Base-by-base conservation (phyloP, 2,797 vertebrate genomes). In the Saxicola maurus region DNA sequence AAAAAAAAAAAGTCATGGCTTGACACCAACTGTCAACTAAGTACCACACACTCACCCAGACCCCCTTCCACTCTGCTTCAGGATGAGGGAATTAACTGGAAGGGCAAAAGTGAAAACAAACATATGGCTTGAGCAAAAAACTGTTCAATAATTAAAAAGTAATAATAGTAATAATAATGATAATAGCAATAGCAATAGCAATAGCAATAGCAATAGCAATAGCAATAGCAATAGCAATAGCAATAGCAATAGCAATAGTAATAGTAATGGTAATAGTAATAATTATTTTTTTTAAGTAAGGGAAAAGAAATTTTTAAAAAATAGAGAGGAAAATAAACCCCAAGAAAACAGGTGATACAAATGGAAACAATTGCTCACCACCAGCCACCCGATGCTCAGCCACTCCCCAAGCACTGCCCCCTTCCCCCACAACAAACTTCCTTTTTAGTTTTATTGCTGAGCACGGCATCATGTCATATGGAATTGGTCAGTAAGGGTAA, bases 371-470 rank as follows among this genome's bases (percentile, higher is more conserved):
- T 14, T 49, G 5, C 24, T 81, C 28, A 30, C 14, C 24, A 59
- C 5, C 7, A 37, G 28, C 5, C 0, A 1, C 12, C 2, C 0
- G 0, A 27, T 23, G 23, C 7, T 27, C 71, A 74, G 3, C 1
- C 35, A 45, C 35, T 27, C n/a, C 3, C 8, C 3, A 9, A 10
- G 19, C 27, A 65, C 18, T 4, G 1, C 1, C 4, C 10, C 0
- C 3, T 25, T 20, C 3, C 8, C 10, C 2, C 1, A n/a, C 30
- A 61, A 20, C 9, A 27, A n/a, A 35, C 2, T 33, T 75, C 19
- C 10, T 27, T 27, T 24, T 30, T 18, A 48, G 7, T 43, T 62
- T 72, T 43, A 33, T 17, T 46, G 19, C 16, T 75, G 19, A 48
- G 2, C 28, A 25, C 23, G 25, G 8, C 1, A 1, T 27, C 9